These are phyloP conservation scores for Sander lucioperca DNA, from an alignment of 2,113 vertebrate species.

Conservation along the genomic window DNA sequence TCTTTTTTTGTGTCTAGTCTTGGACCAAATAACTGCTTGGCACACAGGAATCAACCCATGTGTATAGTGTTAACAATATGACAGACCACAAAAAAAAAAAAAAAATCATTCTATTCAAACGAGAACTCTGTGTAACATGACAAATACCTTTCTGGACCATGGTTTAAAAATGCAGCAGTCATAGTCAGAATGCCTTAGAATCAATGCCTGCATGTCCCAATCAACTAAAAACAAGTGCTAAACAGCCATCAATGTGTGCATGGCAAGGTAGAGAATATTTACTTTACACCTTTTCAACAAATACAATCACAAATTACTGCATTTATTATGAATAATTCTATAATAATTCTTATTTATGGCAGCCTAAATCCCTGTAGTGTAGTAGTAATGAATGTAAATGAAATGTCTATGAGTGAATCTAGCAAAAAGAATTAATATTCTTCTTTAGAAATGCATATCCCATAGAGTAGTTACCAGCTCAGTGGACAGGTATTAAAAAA, in stretches of 20 bases:
- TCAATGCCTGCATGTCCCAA: neutral
- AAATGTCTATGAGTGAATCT: neutral
- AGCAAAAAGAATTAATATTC: neutral
- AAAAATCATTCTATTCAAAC: neutral
- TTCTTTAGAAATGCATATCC: neutral
- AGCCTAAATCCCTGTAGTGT: no score
- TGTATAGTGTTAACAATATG: neutral
- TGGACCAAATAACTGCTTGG: neutral
- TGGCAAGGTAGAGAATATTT: neutral
- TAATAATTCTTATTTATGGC: no score
- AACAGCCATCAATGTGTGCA: neutral
- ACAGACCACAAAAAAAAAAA: neutral
- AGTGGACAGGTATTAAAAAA: no score
- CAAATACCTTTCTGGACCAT: neutral
- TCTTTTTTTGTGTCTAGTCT: neutral
- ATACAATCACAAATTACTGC: neutral
- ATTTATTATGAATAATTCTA: neutral
- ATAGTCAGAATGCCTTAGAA: neutral
- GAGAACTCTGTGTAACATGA: neutral
- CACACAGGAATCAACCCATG: neutral
- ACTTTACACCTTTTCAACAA: no score
- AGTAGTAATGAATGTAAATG: neutral
- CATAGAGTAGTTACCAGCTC: no score
- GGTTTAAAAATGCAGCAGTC: neutral
- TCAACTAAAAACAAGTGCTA: neutral